Percentiles rank a stretch among this genome's conserved stretches.
These are phyloP conservation scores for Hipposideros armiger DNA, from an alignment of 2,113 vertebrate species.

Conservation along the genomic window DNA sequence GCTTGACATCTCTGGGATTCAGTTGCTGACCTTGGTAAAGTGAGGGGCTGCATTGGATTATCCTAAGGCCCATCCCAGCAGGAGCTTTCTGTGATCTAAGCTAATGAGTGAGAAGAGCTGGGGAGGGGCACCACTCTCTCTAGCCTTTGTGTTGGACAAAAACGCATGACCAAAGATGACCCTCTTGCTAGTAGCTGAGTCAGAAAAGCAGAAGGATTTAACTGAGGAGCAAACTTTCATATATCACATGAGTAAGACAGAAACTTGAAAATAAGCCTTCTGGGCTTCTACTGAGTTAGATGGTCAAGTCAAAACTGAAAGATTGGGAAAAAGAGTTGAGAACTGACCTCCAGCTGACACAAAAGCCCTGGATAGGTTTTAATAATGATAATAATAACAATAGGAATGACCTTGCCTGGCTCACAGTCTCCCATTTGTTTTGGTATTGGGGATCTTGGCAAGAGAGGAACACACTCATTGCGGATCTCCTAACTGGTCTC, in stretches of 20 bases:
- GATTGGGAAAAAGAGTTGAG: not conserved
- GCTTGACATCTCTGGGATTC: slow-evolving; percentile 12
- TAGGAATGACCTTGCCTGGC: slow-evolving; percentile 11
- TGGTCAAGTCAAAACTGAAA: slow-evolving; percentile 51
- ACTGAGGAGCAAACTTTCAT: slow-evolving; percentile 13
- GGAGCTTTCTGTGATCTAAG: slow-evolving; percentile 12
- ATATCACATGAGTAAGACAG: not conserved
- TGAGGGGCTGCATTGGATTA: not conserved
- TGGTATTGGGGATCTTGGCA: slow-evolving; percentile 33
- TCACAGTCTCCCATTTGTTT: slow-evolving; percentile 29
- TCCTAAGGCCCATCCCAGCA: not conserved
- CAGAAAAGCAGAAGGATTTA: not conserved
- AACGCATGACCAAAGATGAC: not conserved
- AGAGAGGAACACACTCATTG: not conserved
- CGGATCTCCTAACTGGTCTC: slow-evolving; percentile 8
- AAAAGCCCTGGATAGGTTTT: slow-evolving; percentile 46
- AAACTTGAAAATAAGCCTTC: slow-evolving; percentile 61
- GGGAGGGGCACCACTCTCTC: not conserved
- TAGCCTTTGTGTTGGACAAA: not conserved
- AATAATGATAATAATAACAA: slow-evolving; percentile 41
- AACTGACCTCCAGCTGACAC: slow-evolving; percentile 49
- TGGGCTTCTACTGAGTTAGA: slow-evolving; percentile 21
- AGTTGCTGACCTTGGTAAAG: slow-evolving; percentile 48
- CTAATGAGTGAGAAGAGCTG: not conserved
- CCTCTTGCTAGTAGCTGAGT: slow-evolving; percentile 14